phyloP scores from a whole-genome alignment of 2,113 vertebrate genomes.

The Tachycineta bicolor region DNA sequence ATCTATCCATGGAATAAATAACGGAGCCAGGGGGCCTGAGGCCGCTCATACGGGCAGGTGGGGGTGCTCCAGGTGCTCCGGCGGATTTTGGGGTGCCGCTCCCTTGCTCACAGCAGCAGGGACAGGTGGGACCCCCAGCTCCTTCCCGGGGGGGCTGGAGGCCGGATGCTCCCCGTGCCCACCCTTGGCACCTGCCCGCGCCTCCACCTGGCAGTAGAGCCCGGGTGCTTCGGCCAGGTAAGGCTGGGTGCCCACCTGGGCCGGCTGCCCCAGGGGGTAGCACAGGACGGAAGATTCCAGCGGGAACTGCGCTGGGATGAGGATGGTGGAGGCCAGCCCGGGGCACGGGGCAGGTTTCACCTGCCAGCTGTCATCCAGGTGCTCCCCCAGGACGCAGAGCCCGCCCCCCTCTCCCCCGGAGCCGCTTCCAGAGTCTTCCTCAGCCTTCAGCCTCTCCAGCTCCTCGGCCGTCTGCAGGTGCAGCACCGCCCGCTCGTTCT shows the following conservation, averaged over 20 bases:
- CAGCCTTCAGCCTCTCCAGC: constrained; percentile 86
- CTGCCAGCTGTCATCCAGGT: constrained; percentile 45
- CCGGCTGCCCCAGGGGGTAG: constrained; percentile 74
- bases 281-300: constrained; percentile 86
- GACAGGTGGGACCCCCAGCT: not conserved
- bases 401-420: constrained; percentile 74
- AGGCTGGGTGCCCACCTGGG: constrained; percentile 68
- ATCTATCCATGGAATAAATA: not conserved
- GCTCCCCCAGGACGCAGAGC: constrained; percentile 82
- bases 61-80: not conserved
- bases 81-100: not conserved
- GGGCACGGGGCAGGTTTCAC: not conserved
- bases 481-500: constrained; percentile 90
- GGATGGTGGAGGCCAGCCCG: constrained; percentile 76
- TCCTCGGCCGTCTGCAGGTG: constrained; percentile 95
- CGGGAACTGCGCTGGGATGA: constrained; percentile 87
- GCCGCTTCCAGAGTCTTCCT: constrained; percentile 80
- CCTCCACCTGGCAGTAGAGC: constrained; percentile 87
- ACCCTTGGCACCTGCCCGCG: constrained; percentile 64
- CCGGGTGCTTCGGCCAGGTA: constrained; percentile 82
- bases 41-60: not conserved
- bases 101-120: not conserved
- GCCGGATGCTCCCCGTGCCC: not conserved
- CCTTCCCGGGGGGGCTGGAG: not conserved
- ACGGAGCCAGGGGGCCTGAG: not conserved